Evolutionary conservation across 2,797 vertebrate species (phyloP), one percentile per base, ranked within the genome.

Genomic region (Silurus aristotelis): DNA sequence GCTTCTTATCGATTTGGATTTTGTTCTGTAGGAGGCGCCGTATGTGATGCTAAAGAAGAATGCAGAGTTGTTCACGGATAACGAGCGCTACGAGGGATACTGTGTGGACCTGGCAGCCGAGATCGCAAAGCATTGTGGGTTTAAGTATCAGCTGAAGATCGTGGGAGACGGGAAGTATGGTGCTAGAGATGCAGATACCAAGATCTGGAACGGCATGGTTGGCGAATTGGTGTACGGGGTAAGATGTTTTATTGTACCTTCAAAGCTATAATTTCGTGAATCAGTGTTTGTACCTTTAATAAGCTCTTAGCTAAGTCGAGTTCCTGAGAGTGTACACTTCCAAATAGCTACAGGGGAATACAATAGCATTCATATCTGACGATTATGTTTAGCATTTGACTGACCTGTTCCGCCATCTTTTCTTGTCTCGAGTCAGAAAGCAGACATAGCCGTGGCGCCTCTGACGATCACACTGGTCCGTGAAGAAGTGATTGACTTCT

Each of bases 41-140:
- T 99, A 99, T n/a, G 98, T 99, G 84, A 99, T 99, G 98, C 94
- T 97, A 92, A 99, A 99, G 94, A 99, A 99, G 95, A 99, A 99
- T 86, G 93, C 97, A 0, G 98, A 99, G 91, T 93, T 96, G 89
- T 97, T 99, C 90, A 96, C 97, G 85, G 98, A 98, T 91, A 99
- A 99, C 85, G 98, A 99, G 38, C 96, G 96, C 68, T 99, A 99
- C 87, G 98, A 99, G 92, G 95, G 95, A 84, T 99, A 99, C 90
- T 99, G 98, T 87, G 98, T 99, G 86, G 98, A 99, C 89, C 93
- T 99, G 92, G 98, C 98, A 61, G 97, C 97, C 46, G 98, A 99
- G 93, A 99, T 99, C 25, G 98, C 98, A 87, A 98, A 98, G 89
- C 98, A 99, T 72, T 99, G 97, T 94, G 96, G 96, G 85, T 98